Conservation (phyloP, 2,888 invertebrate species). For the Apodemia duryi region DNA sequence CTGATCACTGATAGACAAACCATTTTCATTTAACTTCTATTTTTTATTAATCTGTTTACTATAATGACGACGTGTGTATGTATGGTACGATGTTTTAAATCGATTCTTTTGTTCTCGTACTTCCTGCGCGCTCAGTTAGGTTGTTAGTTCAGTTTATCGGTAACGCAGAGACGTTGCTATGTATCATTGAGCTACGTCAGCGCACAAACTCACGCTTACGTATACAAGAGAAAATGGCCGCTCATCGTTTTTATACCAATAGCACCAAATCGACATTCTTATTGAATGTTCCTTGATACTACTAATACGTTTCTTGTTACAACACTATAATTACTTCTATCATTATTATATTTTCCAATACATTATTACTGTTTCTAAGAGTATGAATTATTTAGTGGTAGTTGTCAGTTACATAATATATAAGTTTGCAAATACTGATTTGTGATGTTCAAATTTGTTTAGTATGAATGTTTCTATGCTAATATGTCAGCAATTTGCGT, state of each 20-base stretch:
- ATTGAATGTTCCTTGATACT: neutral
- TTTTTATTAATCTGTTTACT: neutral
- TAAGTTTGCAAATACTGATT: neutral
- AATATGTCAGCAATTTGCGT: constrained; percentile 12
- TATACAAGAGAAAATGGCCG: constrained; percentile 54
- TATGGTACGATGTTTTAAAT: constrained; percentile 47
- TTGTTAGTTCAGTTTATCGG: constrained; percentile 49
- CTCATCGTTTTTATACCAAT: constrained; percentile 28
- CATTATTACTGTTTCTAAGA: neutral
- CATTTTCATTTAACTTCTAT: neutral
- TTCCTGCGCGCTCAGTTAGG: constrained; percentile 48
- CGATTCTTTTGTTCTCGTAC: constrained; percentile 58
- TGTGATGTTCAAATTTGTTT: neutral
- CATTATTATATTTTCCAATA: neutral
- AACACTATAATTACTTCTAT: neutral
- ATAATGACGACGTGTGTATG: constrained; percentile 24
- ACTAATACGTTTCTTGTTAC: neutral
- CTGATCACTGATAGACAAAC: neutral
- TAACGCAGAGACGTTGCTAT: constrained; percentile 46
- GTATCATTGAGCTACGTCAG: constrained; percentile 48
- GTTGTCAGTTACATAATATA: neutral
- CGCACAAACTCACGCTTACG: constrained; percentile 43
- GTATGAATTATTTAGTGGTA: neutral
- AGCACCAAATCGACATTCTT: constrained; percentile 17
- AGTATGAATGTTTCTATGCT: constrained; percentile 12